These are phyloP conservation scores for Nothura maculosa DNA, from an alignment of 2,797 vertebrate species.

Conservation along the genomic window DNA sequence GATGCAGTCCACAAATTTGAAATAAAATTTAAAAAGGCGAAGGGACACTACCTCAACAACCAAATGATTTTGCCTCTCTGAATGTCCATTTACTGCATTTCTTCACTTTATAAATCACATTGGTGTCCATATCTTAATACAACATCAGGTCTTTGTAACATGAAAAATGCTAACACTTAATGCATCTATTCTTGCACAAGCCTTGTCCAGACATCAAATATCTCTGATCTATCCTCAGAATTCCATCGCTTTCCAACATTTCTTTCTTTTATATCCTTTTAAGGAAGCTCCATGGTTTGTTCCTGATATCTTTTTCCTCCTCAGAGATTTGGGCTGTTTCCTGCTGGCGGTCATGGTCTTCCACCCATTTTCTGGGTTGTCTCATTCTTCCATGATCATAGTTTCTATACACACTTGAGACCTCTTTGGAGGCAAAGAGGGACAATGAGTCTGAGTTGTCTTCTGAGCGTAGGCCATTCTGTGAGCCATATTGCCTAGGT, in stretches of 20 bases:
- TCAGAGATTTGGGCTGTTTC: neutral
- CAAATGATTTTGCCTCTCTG: neutral
- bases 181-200: neutral
- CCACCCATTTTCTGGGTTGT: neutral
- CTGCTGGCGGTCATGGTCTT: neutral
- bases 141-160: neutral
- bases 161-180: neutral
- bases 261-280: neutral
- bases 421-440: neutral
- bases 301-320: neutral
- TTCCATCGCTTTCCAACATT: neutral
- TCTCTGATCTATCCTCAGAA: neutral
- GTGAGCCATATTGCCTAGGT: neutral
- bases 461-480: accelerated
- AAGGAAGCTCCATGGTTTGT: neutral
- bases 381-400: neutral
- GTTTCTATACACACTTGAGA: neutral
- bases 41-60: neutral
- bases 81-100: neutral
- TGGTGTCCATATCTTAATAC: neutral
- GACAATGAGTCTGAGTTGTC: too few relatives aligned
- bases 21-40: neutral
- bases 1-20: neutral
- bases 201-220: neutral
- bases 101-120: neutral